These are phyloP conservation scores for Cervus canadensis DNA, from an alignment of 2,113 vertebrate species.

Conservation along the genomic window DNA sequence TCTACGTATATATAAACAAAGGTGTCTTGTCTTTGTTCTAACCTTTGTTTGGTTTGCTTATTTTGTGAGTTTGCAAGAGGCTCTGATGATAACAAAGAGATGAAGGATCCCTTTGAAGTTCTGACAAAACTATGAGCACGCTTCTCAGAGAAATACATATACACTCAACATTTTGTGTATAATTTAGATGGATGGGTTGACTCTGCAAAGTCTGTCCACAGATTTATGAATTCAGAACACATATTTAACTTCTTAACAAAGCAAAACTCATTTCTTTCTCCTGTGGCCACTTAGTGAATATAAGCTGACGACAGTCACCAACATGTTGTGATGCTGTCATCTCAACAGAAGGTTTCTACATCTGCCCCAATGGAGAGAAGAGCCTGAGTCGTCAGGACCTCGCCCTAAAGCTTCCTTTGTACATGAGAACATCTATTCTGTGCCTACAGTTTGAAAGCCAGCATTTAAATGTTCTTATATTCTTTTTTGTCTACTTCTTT, in stretches of 20 bases:
- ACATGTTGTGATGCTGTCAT: too few relatives aligned
- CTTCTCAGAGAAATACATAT: not conserved
- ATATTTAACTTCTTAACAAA: not conserved
- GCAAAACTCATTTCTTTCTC: not conserved
- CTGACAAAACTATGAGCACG: not conserved
- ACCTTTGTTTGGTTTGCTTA: not conserved
- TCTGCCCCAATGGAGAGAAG: not conserved
- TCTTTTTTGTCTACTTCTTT: not conserved
- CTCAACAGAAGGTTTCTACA: fast-evolving
- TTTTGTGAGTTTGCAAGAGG: not conserved
- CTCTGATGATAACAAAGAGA: not conserved
- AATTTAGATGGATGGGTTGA: not conserved
- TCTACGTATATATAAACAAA: not conserved
- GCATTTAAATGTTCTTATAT: not conserved
- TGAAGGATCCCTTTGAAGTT: not conserved
- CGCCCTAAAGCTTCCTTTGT: not conserved
- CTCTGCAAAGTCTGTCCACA: not conserved
- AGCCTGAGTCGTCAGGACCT: fast-evolving
- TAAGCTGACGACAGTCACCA: not conserved
- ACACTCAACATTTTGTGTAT: not conserved
- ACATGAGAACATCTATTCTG: not conserved
- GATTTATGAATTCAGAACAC: not conserved
- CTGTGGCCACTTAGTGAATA: not conserved
- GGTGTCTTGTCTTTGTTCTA: not conserved
- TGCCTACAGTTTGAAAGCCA: not conserved